These are phyloP conservation scores for Alentia gelatinosa DNA, from an alignment of 2,888 invertebrate genomes.

Conservation along the genomic window DNA sequence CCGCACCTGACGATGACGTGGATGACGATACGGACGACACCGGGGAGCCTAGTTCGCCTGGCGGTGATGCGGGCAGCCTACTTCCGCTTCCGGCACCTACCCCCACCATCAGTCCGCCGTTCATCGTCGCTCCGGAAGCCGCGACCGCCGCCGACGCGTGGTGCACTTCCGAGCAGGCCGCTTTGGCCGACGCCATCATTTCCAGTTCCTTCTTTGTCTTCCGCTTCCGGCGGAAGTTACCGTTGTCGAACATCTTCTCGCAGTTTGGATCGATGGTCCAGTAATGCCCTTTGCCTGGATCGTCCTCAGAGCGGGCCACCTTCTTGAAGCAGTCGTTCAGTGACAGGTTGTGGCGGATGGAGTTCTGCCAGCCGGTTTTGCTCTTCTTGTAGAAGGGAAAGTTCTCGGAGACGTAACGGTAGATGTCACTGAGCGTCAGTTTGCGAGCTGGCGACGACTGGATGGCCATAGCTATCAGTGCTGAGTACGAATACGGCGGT, in stretches of 20 bases:
- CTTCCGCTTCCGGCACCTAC: background rate
- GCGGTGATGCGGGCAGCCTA: background rate
- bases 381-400: constrained; percentile 67
- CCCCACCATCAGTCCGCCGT: background rate
- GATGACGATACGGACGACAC: background rate
- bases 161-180: background rate
- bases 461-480: constrained; percentile 69
- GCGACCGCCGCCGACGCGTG: background rate
- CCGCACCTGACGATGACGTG: background rate
- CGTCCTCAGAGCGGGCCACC: constrained; percentile 58
- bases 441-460: constrained; percentile 62
- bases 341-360: constrained; percentile 68
- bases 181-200: background rate
- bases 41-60: background rate
- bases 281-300: constrained; percentile 64
- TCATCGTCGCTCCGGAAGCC: background rate
- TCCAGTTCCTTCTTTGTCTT: constrained; percentile 58
- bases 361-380: constrained; percentile 69
- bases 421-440: constrained; percentile 67
- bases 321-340: constrained; percentile 69
- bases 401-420: constrained; percentile 64
- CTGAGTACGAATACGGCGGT: constrained; percentile 69
- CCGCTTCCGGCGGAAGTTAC: constrained; percentile 63
- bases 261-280: constrained; percentile 66
- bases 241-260: constrained; percentile 66